Evolutionary conservation across 2,888 invertebrate species (phyloP), one percentile per base, ranked within the genome.

Genomic region (Pocota personata): DNA sequence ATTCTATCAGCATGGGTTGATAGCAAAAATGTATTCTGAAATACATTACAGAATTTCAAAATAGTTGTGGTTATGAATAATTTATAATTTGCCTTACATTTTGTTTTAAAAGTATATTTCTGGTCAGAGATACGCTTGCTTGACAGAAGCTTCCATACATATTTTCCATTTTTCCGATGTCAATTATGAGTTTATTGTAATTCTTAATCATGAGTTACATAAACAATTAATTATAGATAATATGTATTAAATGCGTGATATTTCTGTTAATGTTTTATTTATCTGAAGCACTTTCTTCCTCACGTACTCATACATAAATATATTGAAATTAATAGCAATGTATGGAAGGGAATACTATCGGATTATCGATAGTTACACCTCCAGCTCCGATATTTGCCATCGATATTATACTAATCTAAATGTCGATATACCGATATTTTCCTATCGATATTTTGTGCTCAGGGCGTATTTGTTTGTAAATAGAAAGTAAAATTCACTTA

Each of bases 61-160:
- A 60, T 64, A 46, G 55, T 69, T 55, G 55, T 19, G 69, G 69
- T 24, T 27, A 16, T 21, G 32, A 3, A 7, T 24, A 5, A 37
- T 35, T 35, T 24, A 37, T 37, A 52, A 7, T 30, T 6, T 40
- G 27, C 24, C 16, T 27, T 21, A 19, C 7, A 40, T 40, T 52
- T 55, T 40, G 5, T 55, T 37, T 67, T 35, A 24, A 21, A 46
- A 14, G 12, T 21, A 66, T 50, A 35, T 37, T 30, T 48, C 14
- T 48, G 30, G 32, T 64, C n/a, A 21, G n/a, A 3, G 21, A 64
- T 58, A 37, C 14, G 24, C 43, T 40, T 60, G 27, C 40, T 58
- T 21, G 5, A n/a, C 37, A 37, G 14, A 14, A 32, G 32, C n/a
- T 27, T 60, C 24, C 24, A 8, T 24, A n/a, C 14, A 24, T 58